phyloP scores from a whole-genome alignment of 1,140 invertebrate genomes.

The Harpegnathos saltator region DNA sequence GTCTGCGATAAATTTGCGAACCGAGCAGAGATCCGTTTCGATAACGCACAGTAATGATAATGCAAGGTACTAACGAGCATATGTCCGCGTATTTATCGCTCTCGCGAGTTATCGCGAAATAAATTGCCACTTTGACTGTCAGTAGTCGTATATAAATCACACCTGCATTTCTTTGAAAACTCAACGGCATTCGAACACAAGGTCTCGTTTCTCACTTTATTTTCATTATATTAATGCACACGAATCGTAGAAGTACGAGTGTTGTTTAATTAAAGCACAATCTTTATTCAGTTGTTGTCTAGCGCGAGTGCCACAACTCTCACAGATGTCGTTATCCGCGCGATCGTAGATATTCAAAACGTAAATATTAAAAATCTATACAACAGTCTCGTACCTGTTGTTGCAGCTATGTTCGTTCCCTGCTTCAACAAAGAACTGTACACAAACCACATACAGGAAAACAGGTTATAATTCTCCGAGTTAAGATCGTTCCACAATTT shows the following conservation, averaged over 20 bases:
- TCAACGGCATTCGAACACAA: no score
- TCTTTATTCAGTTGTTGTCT: no score
- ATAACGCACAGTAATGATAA: background rate
- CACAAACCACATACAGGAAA: constrained; percentile 93
- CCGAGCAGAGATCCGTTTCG: background rate
- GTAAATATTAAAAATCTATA: background rate
- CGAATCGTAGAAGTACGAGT: no score
- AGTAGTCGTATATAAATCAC: background rate
- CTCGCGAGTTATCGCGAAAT: background rate
- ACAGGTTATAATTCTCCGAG: constrained; percentile 88
- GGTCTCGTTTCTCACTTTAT: no score
- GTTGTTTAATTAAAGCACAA: no score
- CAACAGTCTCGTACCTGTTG: constrained; percentile 87
- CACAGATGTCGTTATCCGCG: background rate
- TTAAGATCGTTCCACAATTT: constrained; percentile 86
- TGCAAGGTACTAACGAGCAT: background rate
- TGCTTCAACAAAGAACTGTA: constrained; percentile 96
- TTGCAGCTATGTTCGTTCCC: constrained; percentile 92
- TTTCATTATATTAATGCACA: no score
- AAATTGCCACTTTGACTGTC: background rate
- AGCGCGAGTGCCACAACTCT: background rate
- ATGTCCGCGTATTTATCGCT: background rate
- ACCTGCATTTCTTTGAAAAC: no score
- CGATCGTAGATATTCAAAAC: background rate
- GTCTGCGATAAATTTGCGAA: constrained; percentile 86